Conservation (phyloP, 2,888 invertebrate genomes). For the Eupithecia abbreviata region DNA sequence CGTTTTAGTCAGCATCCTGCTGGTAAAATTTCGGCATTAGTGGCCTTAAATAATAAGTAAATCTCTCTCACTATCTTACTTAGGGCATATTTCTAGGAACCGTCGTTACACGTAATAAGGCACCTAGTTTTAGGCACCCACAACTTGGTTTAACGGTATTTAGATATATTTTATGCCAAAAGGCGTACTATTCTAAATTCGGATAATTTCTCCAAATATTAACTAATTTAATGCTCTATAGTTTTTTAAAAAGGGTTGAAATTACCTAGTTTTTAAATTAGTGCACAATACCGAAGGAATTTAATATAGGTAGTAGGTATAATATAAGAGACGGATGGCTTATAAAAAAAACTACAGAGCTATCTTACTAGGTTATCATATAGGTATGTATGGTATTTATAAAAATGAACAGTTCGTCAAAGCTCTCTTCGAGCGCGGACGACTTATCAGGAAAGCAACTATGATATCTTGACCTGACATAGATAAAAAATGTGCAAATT, state of each 20-base stretch:
- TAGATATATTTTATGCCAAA: slow-evolving; percentile 28
- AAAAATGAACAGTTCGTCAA: slow-evolving; percentile 41
- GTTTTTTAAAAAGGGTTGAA: slow-evolving; percentile 7
- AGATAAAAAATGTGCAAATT: slow-evolving; percentile 16
- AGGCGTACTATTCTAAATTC: slow-evolving; percentile 35
- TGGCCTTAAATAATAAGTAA: not conserved
- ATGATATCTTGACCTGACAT: slow-evolving; percentile 17
- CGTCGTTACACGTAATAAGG: slow-evolving; percentile 35
- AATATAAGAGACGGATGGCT: not conserved
- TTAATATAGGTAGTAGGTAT: no score
- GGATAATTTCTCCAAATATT: slow-evolving; percentile 35
- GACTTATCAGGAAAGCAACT: slow-evolving; percentile 13
- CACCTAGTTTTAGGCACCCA: slow-evolving; percentile 15
- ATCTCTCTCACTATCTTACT: slow-evolving; percentile 54
- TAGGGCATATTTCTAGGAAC: slow-evolving; percentile 51
- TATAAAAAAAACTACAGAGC: slow-evolving; percentile 20
- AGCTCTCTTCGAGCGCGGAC: slow-evolving; percentile 44
- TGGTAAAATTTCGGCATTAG: not conserved
- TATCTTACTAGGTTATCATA: not conserved
- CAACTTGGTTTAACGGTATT: slow-evolving; percentile 47
- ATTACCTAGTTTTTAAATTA: no score
- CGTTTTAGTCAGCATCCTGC: not conserved
- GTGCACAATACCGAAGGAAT: no score
- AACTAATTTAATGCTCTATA: slow-evolving; percentile 23
- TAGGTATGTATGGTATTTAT: slow-evolving; percentile 23